Base-by-base conservation (phyloP, 2,888 invertebrate genomes). In the Andrena hattorfiana region DNA sequence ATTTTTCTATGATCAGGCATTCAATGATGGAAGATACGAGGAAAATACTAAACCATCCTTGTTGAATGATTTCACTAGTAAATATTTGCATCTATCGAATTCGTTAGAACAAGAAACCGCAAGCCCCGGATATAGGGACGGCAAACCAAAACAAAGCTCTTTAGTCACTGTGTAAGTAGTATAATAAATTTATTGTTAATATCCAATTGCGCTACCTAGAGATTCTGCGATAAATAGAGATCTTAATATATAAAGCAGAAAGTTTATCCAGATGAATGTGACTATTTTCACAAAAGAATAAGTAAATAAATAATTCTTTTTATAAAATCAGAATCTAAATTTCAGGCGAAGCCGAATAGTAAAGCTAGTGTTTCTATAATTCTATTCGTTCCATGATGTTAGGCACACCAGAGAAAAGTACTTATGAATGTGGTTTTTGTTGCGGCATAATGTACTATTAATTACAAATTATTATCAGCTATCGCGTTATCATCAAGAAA, bases 111-210 rank as follows among this genome's bases (percentile, higher is more conserved):
- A 69, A 20, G 81, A 81, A 72, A 48, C 49, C 49, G n/a, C 23
- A 8, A 63, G 69, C 8, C 10, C 2, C 35, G 1, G 66, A 4
- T 60, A 67, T 20, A 86, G 87, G 23, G 89, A 89, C 67, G 59
- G 72, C 3, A 90, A 89, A 48, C 86, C 91, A 42, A 93, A 93
- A 77, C 95, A 96, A 89, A 94, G 94, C 84, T 95, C 95, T 80
- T 84, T 95, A 73, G 94, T 96, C 71, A 96, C 95, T 4, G 95
- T 96, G 95, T 96, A 92, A 95, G 95, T 94, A 85, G 30, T 26
- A 54, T 74, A 10, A 62, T 54, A 54, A 75, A 20, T 66, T 70
- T 69, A 4, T 16, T 13, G 42, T 42, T 42, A 49, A 64, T 23
- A 54, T 28, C 16, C 2, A 10, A 10, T 51, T 4, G 62, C 10